A percentile compares a stretch with the other conserved stretches of the same genome.
phyloP scores from a whole-genome alignment of 2,113 vertebrate genomes.

The Rhinopomastus cyanomelas region DNA sequence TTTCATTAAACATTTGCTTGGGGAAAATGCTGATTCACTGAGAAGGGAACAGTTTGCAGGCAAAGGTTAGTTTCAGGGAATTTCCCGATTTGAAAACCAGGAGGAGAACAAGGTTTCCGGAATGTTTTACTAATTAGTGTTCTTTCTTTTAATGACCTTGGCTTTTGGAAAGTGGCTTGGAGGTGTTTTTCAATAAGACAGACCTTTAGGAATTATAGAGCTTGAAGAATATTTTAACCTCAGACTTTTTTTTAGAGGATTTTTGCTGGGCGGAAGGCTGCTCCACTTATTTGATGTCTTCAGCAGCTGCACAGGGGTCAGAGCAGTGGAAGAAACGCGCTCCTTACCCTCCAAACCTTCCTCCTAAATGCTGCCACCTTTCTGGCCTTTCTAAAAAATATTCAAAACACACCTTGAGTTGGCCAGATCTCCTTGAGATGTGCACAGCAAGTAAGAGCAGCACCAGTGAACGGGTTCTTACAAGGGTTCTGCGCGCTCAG shows the following conservation, averaged over 20 bases:
- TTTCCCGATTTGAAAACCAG: background rate
- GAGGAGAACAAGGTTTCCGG: background rate
- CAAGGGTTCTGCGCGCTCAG: background rate
- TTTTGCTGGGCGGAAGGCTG: background rate
- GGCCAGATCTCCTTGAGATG: background rate
- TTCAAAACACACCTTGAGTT: background rate
- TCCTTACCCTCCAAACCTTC: background rate
- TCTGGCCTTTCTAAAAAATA: background rate
- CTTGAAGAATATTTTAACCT: background rate
- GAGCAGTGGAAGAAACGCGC: background rate
- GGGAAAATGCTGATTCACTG: background rate
- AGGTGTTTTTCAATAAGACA: background rate
- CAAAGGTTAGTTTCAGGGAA: background rate
- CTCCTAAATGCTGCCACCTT: background rate
- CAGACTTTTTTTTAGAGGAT: background rate
- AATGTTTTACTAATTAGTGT: background rate
- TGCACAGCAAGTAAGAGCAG: background rate
- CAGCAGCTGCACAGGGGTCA: background rate
- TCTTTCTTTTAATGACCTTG: background rate
- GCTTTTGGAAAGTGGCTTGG: background rate
- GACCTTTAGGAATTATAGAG: background rate
- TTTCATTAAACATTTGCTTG: background rate
- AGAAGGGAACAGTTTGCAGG: background rate
- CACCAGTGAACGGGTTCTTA: rapidly evolving
- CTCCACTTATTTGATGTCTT: background rate